Evolutionary conservation across 2,797 vertebrate genomes (phyloP).

Genomic region (Chaunax sp.): DNA sequence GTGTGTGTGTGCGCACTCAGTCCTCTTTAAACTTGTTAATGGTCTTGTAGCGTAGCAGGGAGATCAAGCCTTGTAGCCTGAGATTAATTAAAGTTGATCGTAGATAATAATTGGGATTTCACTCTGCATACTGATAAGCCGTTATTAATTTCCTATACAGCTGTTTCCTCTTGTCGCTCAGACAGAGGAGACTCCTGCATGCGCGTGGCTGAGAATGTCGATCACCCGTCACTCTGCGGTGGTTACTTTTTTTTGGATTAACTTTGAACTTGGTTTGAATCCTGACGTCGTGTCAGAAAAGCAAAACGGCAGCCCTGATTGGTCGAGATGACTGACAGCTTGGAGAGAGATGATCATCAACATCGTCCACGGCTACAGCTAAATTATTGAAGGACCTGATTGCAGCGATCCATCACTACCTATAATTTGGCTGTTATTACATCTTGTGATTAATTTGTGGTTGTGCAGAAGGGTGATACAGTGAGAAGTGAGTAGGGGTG

Average conservation of each 20-base stretch:
- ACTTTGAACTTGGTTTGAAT: neutral
- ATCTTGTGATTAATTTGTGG: conserved; percentile 19
- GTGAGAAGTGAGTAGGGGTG: neutral
- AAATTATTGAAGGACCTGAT: conserved; percentile 31
- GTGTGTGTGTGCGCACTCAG: neutral
- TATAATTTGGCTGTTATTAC: conserved; percentile 16
- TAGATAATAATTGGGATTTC: conserved; percentile 66
- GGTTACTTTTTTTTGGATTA: too few species aligned
- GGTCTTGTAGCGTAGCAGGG: conserved; percentile 33
- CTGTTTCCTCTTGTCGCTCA: conserved; percentile 17
- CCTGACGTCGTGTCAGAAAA: conserved; percentile 6
- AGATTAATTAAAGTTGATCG: conserved; percentile 72
- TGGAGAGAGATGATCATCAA: conserved; percentile 27
- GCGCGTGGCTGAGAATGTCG: neutral
- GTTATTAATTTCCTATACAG: conserved; percentile 36
- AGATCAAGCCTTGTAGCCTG: conserved; percentile 42
- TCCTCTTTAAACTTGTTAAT: conserved; percentile 46
- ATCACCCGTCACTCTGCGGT: too few species aligned
- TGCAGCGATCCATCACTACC: conserved; percentile 24
- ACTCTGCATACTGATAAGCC: conserved; percentile 62
- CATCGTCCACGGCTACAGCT: conserved; percentile 13
- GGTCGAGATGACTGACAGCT: conserved; percentile 4
- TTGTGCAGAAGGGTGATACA: neutral
- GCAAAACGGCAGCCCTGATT: conserved; percentile 22
- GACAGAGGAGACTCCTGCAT: neutral